Conservation (phyloP, 1,140 invertebrate genomes). For the Drosophila teissieri region DNA sequence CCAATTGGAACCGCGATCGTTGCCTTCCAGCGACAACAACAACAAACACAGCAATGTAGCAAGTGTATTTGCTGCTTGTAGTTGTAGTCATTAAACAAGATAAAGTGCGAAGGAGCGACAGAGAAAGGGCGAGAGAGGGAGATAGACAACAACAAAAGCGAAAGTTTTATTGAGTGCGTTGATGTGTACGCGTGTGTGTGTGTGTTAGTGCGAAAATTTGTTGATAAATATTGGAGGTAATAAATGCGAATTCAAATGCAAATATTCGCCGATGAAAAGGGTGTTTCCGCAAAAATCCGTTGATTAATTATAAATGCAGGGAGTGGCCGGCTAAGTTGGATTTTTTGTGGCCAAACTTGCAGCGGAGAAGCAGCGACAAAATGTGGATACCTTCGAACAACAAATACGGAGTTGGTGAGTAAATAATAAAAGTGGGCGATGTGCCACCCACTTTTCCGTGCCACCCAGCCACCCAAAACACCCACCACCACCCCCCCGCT, state of each 20-base stretch:
- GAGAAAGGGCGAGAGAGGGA: constrained; percentile 5
- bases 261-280: constrained; percentile 35
- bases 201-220: constrained; percentile 49
- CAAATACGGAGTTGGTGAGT: constrained; percentile 84
- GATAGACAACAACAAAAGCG: constrained; percentile 58
- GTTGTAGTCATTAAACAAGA: constrained; percentile 57
- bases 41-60: constrained; percentile 53
- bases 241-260: constrained; percentile 43
- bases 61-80: constrained; percentile 32
- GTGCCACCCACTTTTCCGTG: constrained; percentile 15
- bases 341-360: constrained; percentile 36
- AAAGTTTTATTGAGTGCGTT: constrained; percentile 51
- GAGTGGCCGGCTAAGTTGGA: constrained; percentile 44
- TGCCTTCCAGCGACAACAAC: constrained; percentile 38
- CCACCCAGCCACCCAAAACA: neutral
- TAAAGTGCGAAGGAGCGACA: constrained; percentile 4
- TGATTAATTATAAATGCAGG: constrained; percentile 25
- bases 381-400: constrained; percentile 84
- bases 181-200: constrained; percentile 13
- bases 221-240: constrained; percentile 48
- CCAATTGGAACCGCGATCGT: constrained; percentile 26
- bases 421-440: constrained; percentile 19
- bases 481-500: constrained; percentile 9
- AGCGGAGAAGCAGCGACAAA: constrained; percentile 34
- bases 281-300: constrained; percentile 38